phyloP scores from a whole-genome alignment of 2,113 vertebrate genomes.

The Pica pica region DNA sequence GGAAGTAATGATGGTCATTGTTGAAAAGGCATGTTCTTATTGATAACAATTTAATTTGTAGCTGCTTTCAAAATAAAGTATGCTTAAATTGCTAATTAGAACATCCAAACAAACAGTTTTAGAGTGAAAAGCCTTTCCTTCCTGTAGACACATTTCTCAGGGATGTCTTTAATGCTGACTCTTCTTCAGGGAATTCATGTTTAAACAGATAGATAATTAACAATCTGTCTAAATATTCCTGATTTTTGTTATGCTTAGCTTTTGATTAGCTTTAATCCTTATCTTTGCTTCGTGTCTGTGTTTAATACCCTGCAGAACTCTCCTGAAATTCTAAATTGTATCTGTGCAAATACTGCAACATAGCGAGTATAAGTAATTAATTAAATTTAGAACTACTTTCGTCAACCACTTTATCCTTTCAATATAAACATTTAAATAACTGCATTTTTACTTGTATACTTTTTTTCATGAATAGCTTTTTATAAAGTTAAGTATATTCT shows the following conservation, averaged over 20 bases:
- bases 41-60: conserved; percentile 13
- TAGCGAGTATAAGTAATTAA: background rate
- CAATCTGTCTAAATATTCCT: background rate
- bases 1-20: background rate
- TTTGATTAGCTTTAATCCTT: conserved; percentile 22
- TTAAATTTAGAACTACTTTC: background rate
- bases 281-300: background rate
- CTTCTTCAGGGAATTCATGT: background rate
- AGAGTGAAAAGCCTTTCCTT: background rate
- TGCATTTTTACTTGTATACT: background rate
- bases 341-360: background rate
- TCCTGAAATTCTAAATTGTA: background rate
- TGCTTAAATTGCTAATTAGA: conserved; percentile 20
- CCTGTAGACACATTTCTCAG: background rate
- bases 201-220: conserved; percentile 41
- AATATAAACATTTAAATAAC: background rate
- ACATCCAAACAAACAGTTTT: conserved; percentile 27
- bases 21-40: background rate
- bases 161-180: background rate
- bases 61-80: background rate
- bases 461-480: background rate
- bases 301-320: background rate
- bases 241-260: background rate
- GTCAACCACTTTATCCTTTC: background rate
- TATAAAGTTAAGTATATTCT: background rate